Evolutionary conservation across 2,888 invertebrate species (phyloP), one percentile per base, ranked within the genome.

Genomic region (Cybosia mesomella): DNA sequence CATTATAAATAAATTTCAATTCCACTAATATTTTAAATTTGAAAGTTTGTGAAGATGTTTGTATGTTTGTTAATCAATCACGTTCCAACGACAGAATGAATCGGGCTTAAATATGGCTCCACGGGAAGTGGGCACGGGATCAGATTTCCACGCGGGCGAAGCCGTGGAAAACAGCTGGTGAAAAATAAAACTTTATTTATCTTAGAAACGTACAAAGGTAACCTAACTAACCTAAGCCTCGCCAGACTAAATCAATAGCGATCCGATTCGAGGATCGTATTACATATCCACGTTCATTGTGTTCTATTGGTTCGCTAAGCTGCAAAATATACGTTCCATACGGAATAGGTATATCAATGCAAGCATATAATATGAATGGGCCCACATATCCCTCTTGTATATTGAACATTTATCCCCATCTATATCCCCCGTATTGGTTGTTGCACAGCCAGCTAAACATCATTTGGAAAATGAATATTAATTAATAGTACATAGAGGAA

Each of bases 261-360:
- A 49, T n/a, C n/a, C n/a, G 49, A 49, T 2, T 34, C n/a, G 32
- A 10, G 28, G n/a, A 28, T 58, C 58, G 9, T 28, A 58, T 32
- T 32, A 60, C 43, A 43, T 43, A 18, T 24, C 18, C 24, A 22
- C 22, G 43, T 43, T 24, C 15, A 59, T 11, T 43, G 43, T 18
- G 21, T 59, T 36, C 21, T 32, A 28, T n/a, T 58, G 32, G 28
- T 10, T 28, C 58, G 36, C 36, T 60, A 60, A 60, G 60, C 60
- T 60, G 60, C 43, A 39, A 22, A 43, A 43, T 22, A 22, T 43
- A 60, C 18, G 43, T 24, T 60, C 39, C 60, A 24, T 60, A 36
- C n/a, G 21, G 39, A 15, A 60, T 60, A n/a, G n/a, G n/a, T n/a
- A 60, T 21, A 49, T 49, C 49, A 49, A 1, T n/a, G n/a, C 49